phyloP scores from a whole-genome alignment of 1,140 invertebrate genomes.

The Drosophila guanche region DNA sequence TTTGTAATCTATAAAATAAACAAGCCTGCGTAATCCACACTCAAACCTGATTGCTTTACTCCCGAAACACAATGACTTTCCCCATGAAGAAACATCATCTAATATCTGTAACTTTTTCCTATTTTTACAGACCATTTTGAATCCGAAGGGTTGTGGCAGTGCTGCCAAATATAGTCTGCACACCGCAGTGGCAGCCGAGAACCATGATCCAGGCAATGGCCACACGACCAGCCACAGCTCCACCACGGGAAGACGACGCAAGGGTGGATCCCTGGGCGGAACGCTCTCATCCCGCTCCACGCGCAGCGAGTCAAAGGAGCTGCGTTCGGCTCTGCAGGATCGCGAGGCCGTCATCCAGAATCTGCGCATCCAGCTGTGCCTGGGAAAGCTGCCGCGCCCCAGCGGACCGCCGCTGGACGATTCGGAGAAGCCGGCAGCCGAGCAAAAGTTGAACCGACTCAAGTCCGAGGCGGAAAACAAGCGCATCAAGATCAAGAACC shows the following conservation, averaged over 20 bases:
- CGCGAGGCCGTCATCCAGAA: slow-evolving; percentile 93
- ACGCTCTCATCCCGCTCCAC: slow-evolving; percentile 77
- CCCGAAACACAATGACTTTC: neutral
- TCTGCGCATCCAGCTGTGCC: slow-evolving; percentile 84
- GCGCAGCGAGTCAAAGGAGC: slow-evolving; percentile 86
- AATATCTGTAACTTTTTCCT: neutral
- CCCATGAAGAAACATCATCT: neutral
- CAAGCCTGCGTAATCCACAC: slow-evolving; percentile 18
- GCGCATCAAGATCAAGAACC: slow-evolving; percentile 89
- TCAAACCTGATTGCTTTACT: neutral
- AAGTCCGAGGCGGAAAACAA: slow-evolving; percentile 90
- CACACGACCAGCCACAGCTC: slow-evolving; percentile 84
- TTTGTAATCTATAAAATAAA: slow-evolving; percentile 48
- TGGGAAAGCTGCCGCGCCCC: slow-evolving; percentile 81
- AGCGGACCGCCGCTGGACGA: slow-evolving; percentile 81
- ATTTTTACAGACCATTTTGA: slow-evolving; percentile 72
- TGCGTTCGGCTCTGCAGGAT: slow-evolving; percentile 89
- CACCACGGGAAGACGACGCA: slow-evolving; percentile 86
- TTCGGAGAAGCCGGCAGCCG: slow-evolving; percentile 84
- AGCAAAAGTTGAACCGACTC: slow-evolving; percentile 87
- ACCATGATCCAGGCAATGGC: slow-evolving; percentile 43
- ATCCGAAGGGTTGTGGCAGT: slow-evolving; percentile 73
- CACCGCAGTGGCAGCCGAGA: slow-evolving; percentile 36
- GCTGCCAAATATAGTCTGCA: slow-evolving; percentile 74
- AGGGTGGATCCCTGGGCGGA: slow-evolving; percentile 82